Percentiles rank a stretch among this genome's conserved stretches.
These are phyloP conservation scores for Drosophila mayaguana DNA, from an alignment of 2,888 invertebrate species.

Conservation along the genomic window DNA sequence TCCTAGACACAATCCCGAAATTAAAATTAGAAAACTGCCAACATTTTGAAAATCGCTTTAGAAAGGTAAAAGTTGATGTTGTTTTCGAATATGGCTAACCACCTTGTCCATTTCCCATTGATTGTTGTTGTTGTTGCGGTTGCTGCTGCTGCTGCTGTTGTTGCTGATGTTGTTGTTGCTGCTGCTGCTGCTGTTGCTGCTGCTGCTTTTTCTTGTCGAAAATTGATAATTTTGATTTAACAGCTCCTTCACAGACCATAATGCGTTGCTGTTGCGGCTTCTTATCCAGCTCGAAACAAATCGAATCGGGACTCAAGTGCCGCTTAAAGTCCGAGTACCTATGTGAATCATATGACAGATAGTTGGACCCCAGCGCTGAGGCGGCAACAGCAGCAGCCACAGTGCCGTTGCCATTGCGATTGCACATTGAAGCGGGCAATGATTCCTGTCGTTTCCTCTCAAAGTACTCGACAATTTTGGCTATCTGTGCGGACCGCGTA, in stretches of 20 bases:
- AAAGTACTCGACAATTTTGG: slow-evolving; percentile 95
- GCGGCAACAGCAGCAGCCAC: slow-evolving; percentile 83
- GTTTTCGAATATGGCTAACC: slow-evolving; percentile 31
- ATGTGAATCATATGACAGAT: slow-evolving; percentile 81
- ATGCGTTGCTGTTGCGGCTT: slow-evolving; percentile 88
- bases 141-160: slow-evolving; percentile 81
- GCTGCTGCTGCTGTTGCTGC: slow-evolving; percentile 37
- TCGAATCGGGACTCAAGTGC: slow-evolving; percentile 81
- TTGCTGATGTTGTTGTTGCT: no score
- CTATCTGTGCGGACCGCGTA: slow-evolving; percentile 89
- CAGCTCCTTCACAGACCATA: slow-evolving; percentile 94
- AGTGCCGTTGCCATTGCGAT: slow-evolving; percentile 69
- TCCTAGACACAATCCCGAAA: slow-evolving; percentile 19
- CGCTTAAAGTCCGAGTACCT: slow-evolving; percentile 83
- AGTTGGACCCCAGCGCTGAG: slow-evolving; percentile 81
- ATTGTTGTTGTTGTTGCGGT: slow-evolving; percentile 27
- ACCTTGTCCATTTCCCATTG: slow-evolving; percentile 45
- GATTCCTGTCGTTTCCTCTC: slow-evolving; percentile 89
- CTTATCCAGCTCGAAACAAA: slow-evolving; percentile 85
- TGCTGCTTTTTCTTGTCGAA: slow-evolving; percentile 90
- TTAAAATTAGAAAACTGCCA: slow-evolving; percentile 28
- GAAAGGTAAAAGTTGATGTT: slow-evolving; percentile 23
- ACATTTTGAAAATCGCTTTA: slow-evolving; percentile 25
- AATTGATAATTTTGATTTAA: slow-evolving; percentile 92
- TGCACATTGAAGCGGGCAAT: slow-evolving; percentile 67